Evolutionary conservation across 2,113 vertebrate genomes (phyloP).

Genomic region (Copsychus sechellarum): DNA sequence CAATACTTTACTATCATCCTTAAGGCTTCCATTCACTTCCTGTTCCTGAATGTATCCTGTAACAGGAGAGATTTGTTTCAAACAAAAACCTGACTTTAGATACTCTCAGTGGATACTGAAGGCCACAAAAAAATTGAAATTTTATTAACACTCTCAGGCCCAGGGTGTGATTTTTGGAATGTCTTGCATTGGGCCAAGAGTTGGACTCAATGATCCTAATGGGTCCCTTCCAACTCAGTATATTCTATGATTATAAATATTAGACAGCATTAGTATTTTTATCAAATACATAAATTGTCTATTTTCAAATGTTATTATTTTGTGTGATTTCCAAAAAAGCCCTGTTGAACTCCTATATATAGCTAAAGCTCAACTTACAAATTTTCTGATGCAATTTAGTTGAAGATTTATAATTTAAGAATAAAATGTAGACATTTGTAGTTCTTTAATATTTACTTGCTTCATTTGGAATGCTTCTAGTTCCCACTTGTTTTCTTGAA

Average conservation of each 20-base stretch:
- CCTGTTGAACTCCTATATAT: neutral
- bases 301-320: neutral
- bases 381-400: neutral
- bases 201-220: neutral
- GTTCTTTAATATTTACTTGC: neutral
- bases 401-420: neutral
- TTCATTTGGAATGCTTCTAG: neutral
- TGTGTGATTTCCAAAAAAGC: neutral
- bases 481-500: neutral
- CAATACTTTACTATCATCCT: neutral
- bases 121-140: neutral
- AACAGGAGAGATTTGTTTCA: neutral
- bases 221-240: neutral
- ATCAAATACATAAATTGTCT: neutral
- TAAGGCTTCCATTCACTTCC: neutral
- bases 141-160: neutral
- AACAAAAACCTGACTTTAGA: neutral
- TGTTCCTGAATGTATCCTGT: neutral
- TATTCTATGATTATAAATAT: neutral
- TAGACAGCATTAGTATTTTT: neutral
- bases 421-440: neutral
- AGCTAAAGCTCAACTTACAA: neutral
- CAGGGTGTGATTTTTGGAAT: neutral
- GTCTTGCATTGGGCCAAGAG: fast-evolving
- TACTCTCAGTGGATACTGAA: neutral